Percentiles rank a stretch among this genome's conserved stretches.
Conservation (phyloP, 2,113 vertebrate genomes). For the Anas platyrhynchos region DNA sequence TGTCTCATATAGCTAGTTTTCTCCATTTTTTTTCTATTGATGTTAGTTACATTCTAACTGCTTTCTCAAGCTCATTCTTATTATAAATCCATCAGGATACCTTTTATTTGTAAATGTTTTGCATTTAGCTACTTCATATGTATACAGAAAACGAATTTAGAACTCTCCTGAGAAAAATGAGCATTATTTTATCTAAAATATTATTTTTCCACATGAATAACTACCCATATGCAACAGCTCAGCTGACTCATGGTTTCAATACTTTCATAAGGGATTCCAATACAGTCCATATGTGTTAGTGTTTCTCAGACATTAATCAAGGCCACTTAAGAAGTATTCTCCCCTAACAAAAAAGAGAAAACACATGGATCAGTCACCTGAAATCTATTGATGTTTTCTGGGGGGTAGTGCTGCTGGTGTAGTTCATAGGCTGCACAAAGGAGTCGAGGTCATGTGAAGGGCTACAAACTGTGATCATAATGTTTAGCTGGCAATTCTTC, state of each 20-base stretch:
- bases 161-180: neutral
- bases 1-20: neutral
- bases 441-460: fast-evolving
- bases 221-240: neutral
- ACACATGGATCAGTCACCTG: neutral
- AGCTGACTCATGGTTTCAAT: neutral
- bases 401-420: neutral
- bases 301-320: neutral
- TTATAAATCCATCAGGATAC: neutral
- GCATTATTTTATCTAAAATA: slow-evolving; percentile 1
- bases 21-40: fast-evolving
- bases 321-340: neutral
- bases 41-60: neutral
- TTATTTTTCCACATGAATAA: neutral
- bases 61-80: neutral
- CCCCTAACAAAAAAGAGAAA: neutral
- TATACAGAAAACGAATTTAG: neutral
- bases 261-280: neutral
- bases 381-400: neutral
- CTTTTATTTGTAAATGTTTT: neutral
- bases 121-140: neutral
- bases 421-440: fast-evolving
- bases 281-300: neutral
- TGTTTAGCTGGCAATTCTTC: fast-evolving
- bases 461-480: fast-evolving